Conservation (phyloP, 2,888 invertebrate species). For the Pristionchus entomophagus region DNA sequence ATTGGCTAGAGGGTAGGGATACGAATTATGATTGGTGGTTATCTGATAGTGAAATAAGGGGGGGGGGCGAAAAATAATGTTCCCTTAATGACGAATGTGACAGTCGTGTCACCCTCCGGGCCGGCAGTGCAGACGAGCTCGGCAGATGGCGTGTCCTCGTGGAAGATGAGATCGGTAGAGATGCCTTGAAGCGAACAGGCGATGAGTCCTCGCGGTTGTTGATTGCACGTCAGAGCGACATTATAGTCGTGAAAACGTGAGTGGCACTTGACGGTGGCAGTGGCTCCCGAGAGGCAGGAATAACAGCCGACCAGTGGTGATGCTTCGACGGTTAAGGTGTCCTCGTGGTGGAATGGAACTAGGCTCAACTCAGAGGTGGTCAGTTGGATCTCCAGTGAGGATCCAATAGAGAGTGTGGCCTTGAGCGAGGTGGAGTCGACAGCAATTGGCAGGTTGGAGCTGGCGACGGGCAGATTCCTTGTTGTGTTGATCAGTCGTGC, state of each 20-base stretch:
- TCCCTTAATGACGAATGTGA: neutral
- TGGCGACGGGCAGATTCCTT: neutral
- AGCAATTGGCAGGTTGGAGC: neutral
- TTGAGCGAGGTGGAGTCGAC: neutral
- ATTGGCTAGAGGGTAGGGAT: too few species aligned
- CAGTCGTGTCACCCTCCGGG: constrained; percentile 12
- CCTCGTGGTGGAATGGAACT: neutral
- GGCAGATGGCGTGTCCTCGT: neutral
- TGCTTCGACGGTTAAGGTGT: neutral
- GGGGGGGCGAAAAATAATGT: neutral
- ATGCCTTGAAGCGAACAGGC: neutral
- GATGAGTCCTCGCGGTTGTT: neutral
- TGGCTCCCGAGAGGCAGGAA: neutral
- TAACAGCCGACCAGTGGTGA: neutral
- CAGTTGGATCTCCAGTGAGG: constrained; percentile 6
- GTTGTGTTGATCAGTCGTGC: neutral
- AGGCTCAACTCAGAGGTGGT: neutral
- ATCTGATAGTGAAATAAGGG: too few species aligned
- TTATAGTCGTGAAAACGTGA: neutral
- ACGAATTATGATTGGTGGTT: too few species aligned
- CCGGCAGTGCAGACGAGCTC: neutral
- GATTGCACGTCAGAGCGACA: neutral
- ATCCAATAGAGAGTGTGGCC: neutral
- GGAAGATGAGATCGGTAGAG: neutral
- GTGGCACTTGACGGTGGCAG: neutral